Conservation (phyloP, 2,888 invertebrate genomes). For the Ormyrus pomaceus region DNA sequence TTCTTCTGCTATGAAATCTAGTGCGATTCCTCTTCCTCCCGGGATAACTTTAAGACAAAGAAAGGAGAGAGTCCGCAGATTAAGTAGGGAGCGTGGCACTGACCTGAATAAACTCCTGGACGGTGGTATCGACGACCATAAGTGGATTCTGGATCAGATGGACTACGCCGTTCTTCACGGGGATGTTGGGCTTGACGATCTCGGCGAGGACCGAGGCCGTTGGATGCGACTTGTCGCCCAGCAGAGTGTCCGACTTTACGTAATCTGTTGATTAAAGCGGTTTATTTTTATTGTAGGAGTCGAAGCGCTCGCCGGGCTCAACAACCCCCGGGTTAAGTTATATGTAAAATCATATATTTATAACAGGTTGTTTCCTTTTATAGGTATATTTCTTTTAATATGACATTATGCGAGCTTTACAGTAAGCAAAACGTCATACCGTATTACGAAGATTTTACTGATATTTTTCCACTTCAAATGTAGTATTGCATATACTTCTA, state of each 20-base stretch:
- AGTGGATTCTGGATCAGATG: constrained; percentile 94
- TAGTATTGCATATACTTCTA: too few relatives aligned
- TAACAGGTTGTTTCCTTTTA: too few relatives aligned
- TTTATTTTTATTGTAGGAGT: too few relatives aligned
- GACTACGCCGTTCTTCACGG: constrained; percentile 93
- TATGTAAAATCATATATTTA: too few relatives aligned
- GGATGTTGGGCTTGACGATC: constrained; percentile 92
- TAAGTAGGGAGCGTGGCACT: constrained; percentile 66
- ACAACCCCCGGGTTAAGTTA: too few relatives aligned
- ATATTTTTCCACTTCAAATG: too few relatives aligned
- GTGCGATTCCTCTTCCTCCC: not conserved
- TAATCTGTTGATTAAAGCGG: constrained; percentile 80
- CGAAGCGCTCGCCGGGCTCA: too few relatives aligned
- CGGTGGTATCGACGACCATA: constrained; percentile 93
- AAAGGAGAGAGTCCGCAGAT: not conserved
- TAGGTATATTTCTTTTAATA: too few relatives aligned
- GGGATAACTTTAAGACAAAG: constrained; percentile 4
- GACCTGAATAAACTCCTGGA: constrained; percentile 91
- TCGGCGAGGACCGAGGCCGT: constrained; percentile 91
- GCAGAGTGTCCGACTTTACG: constrained; percentile 89
- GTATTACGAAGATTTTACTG: too few relatives aligned
- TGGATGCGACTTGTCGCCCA: constrained; percentile 86
- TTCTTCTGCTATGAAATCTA: constrained; percentile 1
- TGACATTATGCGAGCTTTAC: too few relatives aligned
- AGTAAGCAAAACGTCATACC: too few relatives aligned